Base-by-base conservation (phyloP, 2,797 vertebrate species). In the Macropodus opercularis region DNA sequence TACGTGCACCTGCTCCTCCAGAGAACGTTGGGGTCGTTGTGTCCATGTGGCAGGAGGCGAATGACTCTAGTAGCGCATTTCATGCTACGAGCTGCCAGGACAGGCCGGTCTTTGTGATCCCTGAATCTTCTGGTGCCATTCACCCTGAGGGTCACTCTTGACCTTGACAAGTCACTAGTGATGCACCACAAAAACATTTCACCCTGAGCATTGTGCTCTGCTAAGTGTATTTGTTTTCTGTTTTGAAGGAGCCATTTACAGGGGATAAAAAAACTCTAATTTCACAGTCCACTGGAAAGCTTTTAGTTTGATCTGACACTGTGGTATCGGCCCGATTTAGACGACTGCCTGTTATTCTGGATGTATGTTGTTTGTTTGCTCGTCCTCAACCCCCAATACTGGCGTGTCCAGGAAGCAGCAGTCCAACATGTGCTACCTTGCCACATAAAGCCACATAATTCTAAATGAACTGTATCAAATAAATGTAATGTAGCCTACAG, bases 271-370 rank as follows among this genome's bases (percentile, higher is more conserved):
- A 41, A 38, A 23, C 15, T 23, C 17, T 43, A 23, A 56, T 43
- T 56, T 56, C 29, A n/a, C 47, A 51, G 27, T 51, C 39, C 41
- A 14, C 8, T 29, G 19, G 6, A 18, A 24, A 43, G 38, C 26
- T 39, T 42, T 63, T 22, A 15, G 8, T 24, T 29, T 34, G 17
- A 49, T 49, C 14, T 35, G 36, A 18, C n/a, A 49, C 11, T 3
- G 8, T 15, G 31, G 13, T 14, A 32, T 8, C 14, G 23, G 5
- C 13, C 13, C 18, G 18, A 60, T 34, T 59, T 12, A 24, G 23
- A 39, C 18, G 22, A 42, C 21, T 64, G 40, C 29, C 12, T 24
- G 34, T 36, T 17, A 43, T 29, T 7, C 18, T 21, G 22, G 26
- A 2, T 27, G 15, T 7, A 15, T 35, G 10, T 11, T 32, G 14